phyloP scores from a whole-genome alignment of 2,888 invertebrate genomes.

The Dasysyrphus tricinctus region DNA sequence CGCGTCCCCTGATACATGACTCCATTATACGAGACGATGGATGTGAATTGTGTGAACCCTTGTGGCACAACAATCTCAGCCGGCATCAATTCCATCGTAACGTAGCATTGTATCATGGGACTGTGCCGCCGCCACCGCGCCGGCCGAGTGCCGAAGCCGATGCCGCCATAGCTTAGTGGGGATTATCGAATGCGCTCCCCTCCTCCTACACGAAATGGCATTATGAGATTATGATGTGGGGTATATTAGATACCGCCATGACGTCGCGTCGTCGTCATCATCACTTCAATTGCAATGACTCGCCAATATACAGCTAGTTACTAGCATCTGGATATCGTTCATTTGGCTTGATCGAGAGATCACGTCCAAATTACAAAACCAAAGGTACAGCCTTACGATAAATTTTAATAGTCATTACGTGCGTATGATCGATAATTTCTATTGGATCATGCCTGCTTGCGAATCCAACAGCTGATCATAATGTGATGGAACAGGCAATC shows the following conservation, averaged over 20 bases:
- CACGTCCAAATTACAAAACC: conserved; percentile 78
- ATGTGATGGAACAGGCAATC: conserved; percentile 29
- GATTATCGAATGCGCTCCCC: conserved; percentile 68
- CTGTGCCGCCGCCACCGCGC: conserved; percentile 6
- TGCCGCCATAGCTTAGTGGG: conserved; percentile 73
- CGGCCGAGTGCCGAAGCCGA: conserved; percentile 49
- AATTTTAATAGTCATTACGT: conserved; percentile 26
- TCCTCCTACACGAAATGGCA: conserved; percentile 49
- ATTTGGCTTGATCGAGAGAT: conserved; percentile 60
- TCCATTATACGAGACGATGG: conserved; percentile 68
- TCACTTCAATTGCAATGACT: conserved; percentile 49
- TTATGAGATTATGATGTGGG: conserved; percentile 37
- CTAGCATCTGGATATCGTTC: conserved; percentile 76
- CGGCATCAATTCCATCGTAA: conserved; percentile 57
- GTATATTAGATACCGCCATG: conserved; percentile 55
- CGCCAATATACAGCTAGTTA: conserved; percentile 68
- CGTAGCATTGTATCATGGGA: conserved; percentile 23
- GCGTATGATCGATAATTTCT: conserved; percentile 44
- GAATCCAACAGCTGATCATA: conserved; percentile 26
- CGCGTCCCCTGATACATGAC: conserved; percentile 68
- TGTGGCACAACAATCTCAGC: conserved; percentile 69
- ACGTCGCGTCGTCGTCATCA: conserved; percentile 54
- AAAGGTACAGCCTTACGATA: conserved; percentile 61
- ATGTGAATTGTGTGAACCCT: conserved; percentile 70
- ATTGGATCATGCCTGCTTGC: conserved; percentile 13